Percentiles rank a stretch among this genome's conserved stretches.
Evolutionary conservation across 2,888 invertebrate species (phyloP).

Genomic region (Brachyptera putata): DNA sequence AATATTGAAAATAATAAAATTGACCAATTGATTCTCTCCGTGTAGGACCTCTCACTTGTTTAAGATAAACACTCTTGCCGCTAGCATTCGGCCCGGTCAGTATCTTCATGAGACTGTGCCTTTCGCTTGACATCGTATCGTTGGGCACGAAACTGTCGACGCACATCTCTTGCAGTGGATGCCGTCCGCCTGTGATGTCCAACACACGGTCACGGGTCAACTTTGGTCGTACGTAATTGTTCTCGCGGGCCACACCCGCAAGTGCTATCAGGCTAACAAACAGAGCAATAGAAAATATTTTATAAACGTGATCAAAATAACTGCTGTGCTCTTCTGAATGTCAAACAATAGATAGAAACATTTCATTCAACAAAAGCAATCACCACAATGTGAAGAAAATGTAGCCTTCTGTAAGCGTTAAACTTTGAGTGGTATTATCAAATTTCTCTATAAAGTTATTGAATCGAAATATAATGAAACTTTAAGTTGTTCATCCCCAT

Average conservation of each 20-base stretch:
- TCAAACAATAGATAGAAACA: neutral
- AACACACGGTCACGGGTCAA: slow-evolving; percentile 56
- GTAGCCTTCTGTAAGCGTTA: too few species aligned
- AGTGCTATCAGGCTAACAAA: slow-evolving; percentile 62
- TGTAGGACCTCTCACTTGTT: slow-evolving; percentile 55
- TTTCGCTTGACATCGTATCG: slow-evolving; percentile 56
- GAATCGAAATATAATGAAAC: too few species aligned
- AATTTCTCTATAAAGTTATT: too few species aligned
- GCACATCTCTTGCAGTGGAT: slow-evolving; percentile 69
- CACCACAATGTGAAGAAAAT: too few species aligned
- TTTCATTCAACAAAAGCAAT: too few species aligned
- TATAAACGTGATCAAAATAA: neutral
- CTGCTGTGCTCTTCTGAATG: neutral
- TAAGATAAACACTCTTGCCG: slow-evolving; percentile 89
- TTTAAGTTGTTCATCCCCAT: too few species aligned
- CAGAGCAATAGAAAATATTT: slow-evolving; percentile 22
- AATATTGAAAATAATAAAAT: too few species aligned
- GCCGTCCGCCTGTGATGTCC: slow-evolving; percentile 62
- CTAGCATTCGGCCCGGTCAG: slow-evolving; percentile 88
- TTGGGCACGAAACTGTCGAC: slow-evolving; percentile 69
- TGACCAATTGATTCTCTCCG: too few species aligned
- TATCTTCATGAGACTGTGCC: slow-evolving; percentile 62
- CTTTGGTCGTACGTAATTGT: slow-evolving; percentile 60
- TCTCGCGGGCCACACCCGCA: slow-evolving; percentile 60
- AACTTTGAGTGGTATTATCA: too few species aligned